Evolutionary conservation across 2,888 invertebrate species (phyloP), one percentile per base, ranked within the genome.

Genomic region (Desoria tigrina): DNA sequence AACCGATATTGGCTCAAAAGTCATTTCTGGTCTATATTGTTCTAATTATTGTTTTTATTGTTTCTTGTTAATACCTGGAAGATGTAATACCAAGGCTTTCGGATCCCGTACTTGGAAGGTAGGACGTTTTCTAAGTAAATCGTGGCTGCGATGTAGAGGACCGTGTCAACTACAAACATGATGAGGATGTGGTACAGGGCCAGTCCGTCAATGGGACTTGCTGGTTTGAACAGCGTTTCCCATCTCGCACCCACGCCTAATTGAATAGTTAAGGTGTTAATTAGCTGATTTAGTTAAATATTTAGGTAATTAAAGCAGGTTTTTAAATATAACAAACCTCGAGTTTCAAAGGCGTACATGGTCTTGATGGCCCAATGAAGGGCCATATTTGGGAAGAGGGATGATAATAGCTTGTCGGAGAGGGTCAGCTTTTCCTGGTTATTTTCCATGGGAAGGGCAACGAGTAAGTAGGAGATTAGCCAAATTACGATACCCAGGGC

Each of bases 31-130:
- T 16, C 9, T 39, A 11, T 39, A 39, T 39, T 9, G 16, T 11
- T 39, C 16, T 39, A 39, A 39, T 39, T 16, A 39, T 39, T 39
- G 9, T 39, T 39, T 39, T 39, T 11, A 11, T 9, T 11, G 16
- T 39, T 39, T 39, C 39, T 39, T 11, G 9, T 39, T 39, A 16
- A 16, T 79, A 88, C 89, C 80, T 83, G 80, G 49, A 85, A 82
- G 1, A 85, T 79, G 78, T 89, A 90, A 74, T 85, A 82, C 82
- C 85, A 86, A 0, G 86, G 85, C 72, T 84, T 82, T 1, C 88
- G 84, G 2, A 88, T 83, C 0, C 90, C 90, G 74, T 85, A 88
- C 28, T 85, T 83, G 3, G 89, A 90, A 0, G 90, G 90, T 72
- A 81, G 81, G 27, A 85, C 81, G 21, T 81, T 82, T 77, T 87